phyloP scores from a whole-genome alignment of 64 coral and sea anemone genomes.

The Montipora cactus region DNA sequence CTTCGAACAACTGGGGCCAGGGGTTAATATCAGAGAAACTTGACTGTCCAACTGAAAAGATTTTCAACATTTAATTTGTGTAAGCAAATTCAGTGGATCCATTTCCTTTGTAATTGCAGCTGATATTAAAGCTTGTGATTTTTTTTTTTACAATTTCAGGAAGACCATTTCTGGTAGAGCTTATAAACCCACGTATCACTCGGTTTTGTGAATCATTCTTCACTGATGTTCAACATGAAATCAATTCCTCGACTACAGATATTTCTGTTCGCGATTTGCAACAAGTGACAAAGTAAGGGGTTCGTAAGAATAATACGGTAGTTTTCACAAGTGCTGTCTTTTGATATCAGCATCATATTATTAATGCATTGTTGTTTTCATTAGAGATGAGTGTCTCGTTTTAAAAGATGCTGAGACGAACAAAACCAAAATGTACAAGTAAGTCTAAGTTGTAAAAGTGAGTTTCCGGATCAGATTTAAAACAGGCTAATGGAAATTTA shows the following conservation, averaged over 20 bases:
- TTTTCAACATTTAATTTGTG: not conserved
- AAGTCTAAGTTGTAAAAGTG: not conserved
- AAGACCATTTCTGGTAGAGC: slow-evolving; percentile 78
- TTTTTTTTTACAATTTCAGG: slow-evolving; percentile 40
- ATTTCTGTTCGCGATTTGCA: slow-evolving; percentile 69
- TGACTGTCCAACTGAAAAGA: not conserved
- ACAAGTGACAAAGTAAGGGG: slow-evolving; percentile 63
- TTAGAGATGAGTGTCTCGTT: slow-evolving; percentile 78
- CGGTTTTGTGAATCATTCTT: slow-evolving; percentile 39
- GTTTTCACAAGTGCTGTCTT: not conserved
- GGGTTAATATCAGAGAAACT: not conserved
- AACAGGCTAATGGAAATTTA: not conserved
- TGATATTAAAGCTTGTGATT: not conserved
- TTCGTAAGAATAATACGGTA: not conserved
- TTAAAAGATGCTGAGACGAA: slow-evolving; percentile 92
- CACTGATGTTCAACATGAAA: slow-evolving; percentile 45
- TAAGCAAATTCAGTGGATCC: not conserved
- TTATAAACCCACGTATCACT: slow-evolving; percentile 64
- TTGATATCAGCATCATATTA: not conserved
- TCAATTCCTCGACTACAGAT: slow-evolving; percentile 62
- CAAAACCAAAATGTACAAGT: slow-evolving; percentile 98
- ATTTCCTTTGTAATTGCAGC: too few species aligned
- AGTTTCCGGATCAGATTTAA: not conserved
- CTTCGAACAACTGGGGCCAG: too few species aligned
- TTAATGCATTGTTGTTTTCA: slow-evolving; percentile 17